Percentiles rank a stretch among this genome's conserved stretches.
These are phyloP conservation scores for Endotricha flammealis DNA, from an alignment of 2,888 invertebrate genomes.

Conservation along the genomic window DNA sequence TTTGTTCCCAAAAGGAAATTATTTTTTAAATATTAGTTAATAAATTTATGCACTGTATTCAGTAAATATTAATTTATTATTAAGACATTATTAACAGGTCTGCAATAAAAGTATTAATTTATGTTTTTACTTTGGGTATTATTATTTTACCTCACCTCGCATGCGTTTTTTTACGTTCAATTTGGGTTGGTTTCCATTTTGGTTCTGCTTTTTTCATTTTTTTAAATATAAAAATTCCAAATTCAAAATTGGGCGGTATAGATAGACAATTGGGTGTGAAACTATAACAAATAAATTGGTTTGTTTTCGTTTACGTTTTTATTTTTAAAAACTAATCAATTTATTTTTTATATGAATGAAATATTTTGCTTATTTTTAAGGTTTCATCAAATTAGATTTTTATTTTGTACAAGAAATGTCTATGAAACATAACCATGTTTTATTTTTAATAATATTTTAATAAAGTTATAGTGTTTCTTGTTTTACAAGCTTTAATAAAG, in stretches of 20 bases:
- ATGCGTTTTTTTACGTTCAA: conserved; percentile 25
- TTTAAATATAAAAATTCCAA: too few species aligned
- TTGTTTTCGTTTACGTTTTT: too few species aligned
- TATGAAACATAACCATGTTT: conserved; percentile 3
- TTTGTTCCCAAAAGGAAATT: neutral
- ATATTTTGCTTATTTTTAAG: too few species aligned
- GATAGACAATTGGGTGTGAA: too few species aligned
- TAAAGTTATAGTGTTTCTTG: conserved; percentile 4
- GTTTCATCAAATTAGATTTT: too few species aligned
- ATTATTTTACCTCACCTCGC: conserved; percentile 42
- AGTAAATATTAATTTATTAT: conserved; percentile 42
- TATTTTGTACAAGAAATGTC: too few species aligned
- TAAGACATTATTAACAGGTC: conserved; percentile 52
- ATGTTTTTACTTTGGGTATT: conserved; percentile 50
- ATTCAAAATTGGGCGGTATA: too few species aligned
- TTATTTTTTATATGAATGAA: too few species aligned
- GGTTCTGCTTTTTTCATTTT: conserved; percentile 1
- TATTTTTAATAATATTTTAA: too few species aligned
- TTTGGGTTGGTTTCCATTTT: neutral
- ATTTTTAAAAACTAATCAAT: too few species aligned
- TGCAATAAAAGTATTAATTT: conserved; percentile 63
- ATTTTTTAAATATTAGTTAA: conserved; percentile 9
- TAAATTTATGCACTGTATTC: conserved; percentile 12
- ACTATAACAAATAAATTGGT: too few species aligned
- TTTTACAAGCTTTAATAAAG: conserved; percentile 11